phyloP scores from a whole-genome alignment of 2,797 vertebrate genomes.

The Cygnus olor region DNA sequence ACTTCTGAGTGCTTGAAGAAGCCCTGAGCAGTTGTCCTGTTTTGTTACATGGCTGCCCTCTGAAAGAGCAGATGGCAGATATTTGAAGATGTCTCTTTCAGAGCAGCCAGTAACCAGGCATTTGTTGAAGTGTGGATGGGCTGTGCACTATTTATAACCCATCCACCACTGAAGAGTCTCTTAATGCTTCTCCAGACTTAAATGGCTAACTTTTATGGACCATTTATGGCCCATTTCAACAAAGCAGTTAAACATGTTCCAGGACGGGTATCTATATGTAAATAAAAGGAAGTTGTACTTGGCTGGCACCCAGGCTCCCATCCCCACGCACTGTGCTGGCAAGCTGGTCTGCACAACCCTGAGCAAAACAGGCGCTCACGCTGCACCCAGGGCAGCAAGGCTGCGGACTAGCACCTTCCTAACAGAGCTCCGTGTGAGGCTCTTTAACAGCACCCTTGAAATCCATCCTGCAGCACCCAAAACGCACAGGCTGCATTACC shows the following conservation, averaged over 20 bases:
- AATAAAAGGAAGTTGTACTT: conserved; percentile 13
- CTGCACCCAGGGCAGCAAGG: background rate
- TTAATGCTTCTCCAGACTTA: conserved; percentile 49
- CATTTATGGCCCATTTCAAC: conserved; percentile 42
- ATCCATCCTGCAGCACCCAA: background rate
- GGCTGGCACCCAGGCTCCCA: background rate
- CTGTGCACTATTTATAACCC: conserved; percentile 25
- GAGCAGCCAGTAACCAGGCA: background rate
- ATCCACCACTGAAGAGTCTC: conserved; percentile 42
- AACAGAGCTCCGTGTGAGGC: background rate
- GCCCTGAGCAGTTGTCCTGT: background rate
- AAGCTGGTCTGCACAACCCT: background rate
- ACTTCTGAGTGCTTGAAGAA: background rate
- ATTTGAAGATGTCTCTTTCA: background rate
- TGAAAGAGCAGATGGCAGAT: background rate
- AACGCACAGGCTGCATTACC: rapidly evolving
- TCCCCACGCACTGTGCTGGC: background rate
- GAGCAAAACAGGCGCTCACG: rapidly evolving
- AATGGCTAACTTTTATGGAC: conserved; percentile 48
- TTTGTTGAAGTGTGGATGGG: background rate
- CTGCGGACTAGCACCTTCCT: background rate
- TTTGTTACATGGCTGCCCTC: background rate
- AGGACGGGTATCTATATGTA: conserved; percentile 3
- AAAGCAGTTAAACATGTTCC: conserved; percentile 38
- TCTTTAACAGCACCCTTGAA: background rate